phyloP scores from a whole-genome alignment of 2,888 invertebrate genomes.

The Dryomyza anilis region DNA sequence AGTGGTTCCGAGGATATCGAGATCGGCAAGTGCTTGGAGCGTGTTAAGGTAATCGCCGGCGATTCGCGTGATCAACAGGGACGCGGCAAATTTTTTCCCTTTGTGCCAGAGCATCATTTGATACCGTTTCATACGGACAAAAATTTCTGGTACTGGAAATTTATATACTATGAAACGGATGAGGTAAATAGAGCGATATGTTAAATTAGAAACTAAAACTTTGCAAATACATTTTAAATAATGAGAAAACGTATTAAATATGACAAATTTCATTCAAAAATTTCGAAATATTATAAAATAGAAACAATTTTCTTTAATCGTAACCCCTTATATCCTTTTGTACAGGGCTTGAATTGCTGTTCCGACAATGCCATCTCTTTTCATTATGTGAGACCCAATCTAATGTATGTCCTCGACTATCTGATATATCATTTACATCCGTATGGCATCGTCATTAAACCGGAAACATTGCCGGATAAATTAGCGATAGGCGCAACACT shows the following conservation, averaged over 20 bases:
- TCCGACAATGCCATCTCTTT: conserved; percentile 95
- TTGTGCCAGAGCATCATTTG: conserved; percentile 91
- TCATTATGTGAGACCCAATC: conserved; percentile 89
- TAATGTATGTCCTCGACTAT: conserved; percentile 96
- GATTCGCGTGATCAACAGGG: conserved; percentile 87
- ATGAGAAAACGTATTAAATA: too few relatives aligned
- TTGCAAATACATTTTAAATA: too few relatives aligned
- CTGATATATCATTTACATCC: conserved; percentile 91
- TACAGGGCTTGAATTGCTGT: conserved; percentile 69
- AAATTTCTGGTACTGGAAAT: conserved; percentile 95
- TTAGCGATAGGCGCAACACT: conserved; percentile 44
- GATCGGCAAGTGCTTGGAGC: conserved; percentile 77
- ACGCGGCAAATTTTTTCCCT: conserved; percentile 94
- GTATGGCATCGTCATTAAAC: conserved; percentile 64
- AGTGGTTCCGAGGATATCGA: conserved; percentile 59
- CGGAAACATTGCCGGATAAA: conserved; percentile 50
- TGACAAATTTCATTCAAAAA: too few relatives aligned
- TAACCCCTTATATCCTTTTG: too few relatives aligned
- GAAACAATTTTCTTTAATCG: too few relatives aligned
- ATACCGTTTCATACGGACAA: conserved; percentile 86
- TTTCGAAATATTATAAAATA: not conserved
- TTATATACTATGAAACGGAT: conserved; percentile 90
- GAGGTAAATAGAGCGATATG: conserved; percentile 64
- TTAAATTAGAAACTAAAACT: too few relatives aligned
- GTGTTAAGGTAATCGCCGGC: conserved; percentile 84